Evolutionary conservation across 2,797 vertebrate species (phyloP).

Genomic region (Lophura swinhoii): DNA sequence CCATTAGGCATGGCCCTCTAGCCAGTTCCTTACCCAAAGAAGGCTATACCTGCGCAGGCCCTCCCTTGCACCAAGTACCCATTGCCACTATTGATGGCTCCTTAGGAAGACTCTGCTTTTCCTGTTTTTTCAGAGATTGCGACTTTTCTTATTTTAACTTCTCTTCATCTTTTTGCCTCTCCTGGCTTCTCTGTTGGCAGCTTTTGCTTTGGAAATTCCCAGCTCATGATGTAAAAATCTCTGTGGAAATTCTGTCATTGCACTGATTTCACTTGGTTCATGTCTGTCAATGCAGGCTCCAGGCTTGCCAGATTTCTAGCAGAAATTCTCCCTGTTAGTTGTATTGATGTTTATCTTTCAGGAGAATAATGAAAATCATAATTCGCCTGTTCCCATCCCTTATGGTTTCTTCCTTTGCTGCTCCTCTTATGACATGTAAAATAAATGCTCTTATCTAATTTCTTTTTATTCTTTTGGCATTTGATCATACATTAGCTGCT

Average conservation of each 20-base stretch:
- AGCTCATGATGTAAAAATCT: neutral
- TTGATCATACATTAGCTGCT: neutral
- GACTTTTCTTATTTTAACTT: neutral
- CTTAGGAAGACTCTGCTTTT: neutral
- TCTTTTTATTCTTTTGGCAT: neutral
- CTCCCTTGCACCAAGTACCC: neutral
- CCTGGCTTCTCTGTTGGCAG: neutral
- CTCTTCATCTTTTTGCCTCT: neutral
- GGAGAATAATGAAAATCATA: neutral
- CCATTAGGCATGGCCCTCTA: too few relatives aligned
- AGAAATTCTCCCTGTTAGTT: neutral
- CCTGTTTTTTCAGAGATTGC: neutral
- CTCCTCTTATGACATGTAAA: neutral
- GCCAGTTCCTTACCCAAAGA: too few relatives aligned
- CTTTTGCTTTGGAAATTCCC: neutral
- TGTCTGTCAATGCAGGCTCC: neutral
- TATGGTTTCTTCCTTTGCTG: neutral
- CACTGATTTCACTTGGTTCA: neutral
- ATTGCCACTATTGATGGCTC: fast-evolving
- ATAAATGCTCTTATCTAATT: neutral
- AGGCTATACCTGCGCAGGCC: too few relatives aligned
- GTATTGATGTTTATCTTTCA: neutral
- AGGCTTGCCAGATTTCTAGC: neutral
- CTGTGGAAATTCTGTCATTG: neutral
- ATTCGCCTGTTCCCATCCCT: neutral